Base-by-base conservation (phyloP, 2,888 invertebrate genomes). In the Netelia melanura region DNA sequence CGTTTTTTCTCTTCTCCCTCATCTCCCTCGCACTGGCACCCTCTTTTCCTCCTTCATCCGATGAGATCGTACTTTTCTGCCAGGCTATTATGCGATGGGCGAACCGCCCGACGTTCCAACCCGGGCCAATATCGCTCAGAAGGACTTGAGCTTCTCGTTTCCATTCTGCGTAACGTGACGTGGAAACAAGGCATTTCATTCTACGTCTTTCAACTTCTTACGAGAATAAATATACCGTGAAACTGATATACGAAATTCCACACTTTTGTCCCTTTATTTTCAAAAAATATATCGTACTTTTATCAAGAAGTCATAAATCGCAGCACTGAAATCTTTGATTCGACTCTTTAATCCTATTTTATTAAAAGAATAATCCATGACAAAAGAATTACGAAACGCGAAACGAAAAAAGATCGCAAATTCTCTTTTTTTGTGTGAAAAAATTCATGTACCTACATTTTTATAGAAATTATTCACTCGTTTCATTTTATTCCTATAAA, bases 21-120 rank as follows among this genome's bases (percentile, higher is more conserved):
- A 80, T 64, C 75, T 56, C 44, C 14, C 76, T 62, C 74, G 54
- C 67, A 17, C 23, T 70, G 52, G 23, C 68, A 71, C 82, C 23
- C 38, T 71, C 25, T 52, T 17, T 52, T 38, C 23, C 70, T 25
- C n/a, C 54, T 62, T 65, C 21, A 0, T 10, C 85, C 86, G 85
- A 86, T 89, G 88, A 68, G 87, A 91, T 89, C 88, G 83, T 89
- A 90, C 90, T 91, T 75, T 78, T 61, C 80, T 72, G 68, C 43
- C 48, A 52, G 25, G 54, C 17, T 52, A 21, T 54, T 75, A 30
- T 52, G 64, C 77, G 52, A 54, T 14, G 58, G 9, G 58, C 11
- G 21, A 58, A 17, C 58, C 58, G 17, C 52, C 62, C 21, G 17
- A 21, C 21, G 9, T 64, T 52, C 14, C 17, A 21, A 38, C n/a